Conservation (phyloP, 2,797 vertebrate genomes). For the Acipenser transmontanus region DNA sequence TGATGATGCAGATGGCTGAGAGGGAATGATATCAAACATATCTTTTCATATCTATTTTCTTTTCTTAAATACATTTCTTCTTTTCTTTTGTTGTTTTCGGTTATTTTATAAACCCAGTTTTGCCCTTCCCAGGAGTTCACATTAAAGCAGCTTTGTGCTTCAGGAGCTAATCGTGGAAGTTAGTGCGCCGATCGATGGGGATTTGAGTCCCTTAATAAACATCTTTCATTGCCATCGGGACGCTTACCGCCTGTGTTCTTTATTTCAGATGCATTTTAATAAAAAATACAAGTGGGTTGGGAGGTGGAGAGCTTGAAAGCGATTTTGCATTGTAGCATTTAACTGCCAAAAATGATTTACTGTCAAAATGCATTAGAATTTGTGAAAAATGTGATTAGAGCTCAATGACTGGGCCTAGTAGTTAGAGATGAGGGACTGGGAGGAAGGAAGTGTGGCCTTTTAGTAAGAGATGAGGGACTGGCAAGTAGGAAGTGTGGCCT, state of each 20-base stretch:
- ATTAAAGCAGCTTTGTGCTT: background rate
- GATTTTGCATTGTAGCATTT: no score
- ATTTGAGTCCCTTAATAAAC: background rate
- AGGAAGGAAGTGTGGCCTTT: no score
- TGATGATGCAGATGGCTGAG: no score
- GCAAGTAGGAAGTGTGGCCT: no score
- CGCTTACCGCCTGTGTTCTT: background rate
- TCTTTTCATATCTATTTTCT: no score
- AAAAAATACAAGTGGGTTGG: background rate
- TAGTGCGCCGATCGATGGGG: background rate
- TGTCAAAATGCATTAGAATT: background rate
- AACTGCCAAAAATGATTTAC: no score
- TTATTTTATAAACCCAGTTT: background rate
- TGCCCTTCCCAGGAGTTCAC: background rate
- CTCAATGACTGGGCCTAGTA: no score
- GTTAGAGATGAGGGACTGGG: no score
- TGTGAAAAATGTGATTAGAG: no score
- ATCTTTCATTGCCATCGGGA: background rate
- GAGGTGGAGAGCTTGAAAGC: background rate
- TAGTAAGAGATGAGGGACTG: no score
- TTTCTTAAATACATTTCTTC: background rate
- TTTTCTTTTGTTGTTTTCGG: background rate
- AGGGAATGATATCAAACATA: no score
- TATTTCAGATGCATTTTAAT: slow-evolving; percentile 6
- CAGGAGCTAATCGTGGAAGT: background rate